Percentiles rank a stretch among this genome's conserved stretches.
Conservation (phyloP, 2,113 vertebrate genomes). For the Tenrec ecaudatus region DNA sequence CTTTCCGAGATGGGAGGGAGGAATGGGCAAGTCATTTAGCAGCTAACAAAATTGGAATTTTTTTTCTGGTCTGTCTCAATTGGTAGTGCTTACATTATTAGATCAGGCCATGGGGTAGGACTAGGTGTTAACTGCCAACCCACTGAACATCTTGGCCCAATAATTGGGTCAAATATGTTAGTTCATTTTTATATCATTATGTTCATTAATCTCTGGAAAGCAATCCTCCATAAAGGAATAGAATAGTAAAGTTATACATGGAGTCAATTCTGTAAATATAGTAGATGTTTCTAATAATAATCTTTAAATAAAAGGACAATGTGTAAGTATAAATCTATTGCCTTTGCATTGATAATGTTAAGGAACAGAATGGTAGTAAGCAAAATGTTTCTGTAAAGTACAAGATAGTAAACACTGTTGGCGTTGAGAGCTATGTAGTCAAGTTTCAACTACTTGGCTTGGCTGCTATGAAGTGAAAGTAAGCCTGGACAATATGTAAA, state of each 20-base stretch:
- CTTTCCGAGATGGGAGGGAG: too few species aligned
- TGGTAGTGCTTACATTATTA: too few species aligned
- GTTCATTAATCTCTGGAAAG: not conserved
- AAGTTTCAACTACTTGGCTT: not conserved
- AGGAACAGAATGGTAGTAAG: not conserved
- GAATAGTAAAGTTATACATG: not conserved
- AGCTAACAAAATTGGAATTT: too few species aligned
- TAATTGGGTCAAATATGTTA: not conserved
- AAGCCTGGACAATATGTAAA: too few species aligned
- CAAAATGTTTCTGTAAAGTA: not conserved
- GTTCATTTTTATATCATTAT: not conserved
- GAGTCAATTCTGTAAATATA: not conserved
- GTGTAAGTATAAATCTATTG: not conserved
- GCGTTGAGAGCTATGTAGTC: not conserved
- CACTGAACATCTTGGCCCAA: too few species aligned
- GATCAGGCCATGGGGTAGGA: not conserved
- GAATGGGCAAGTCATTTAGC: too few species aligned
- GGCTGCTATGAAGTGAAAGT: not conserved
- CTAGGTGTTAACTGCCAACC: too few species aligned
- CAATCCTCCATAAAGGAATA: not conserved
- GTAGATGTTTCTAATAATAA: not conserved
- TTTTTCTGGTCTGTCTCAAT: too few species aligned
- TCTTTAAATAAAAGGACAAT: not conserved
- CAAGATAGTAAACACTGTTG: not conserved
- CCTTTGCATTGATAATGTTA: not conserved